Percentiles rank a stretch among this genome's conserved stretches.
Conservation (phyloP, 2,113 vertebrate genomes). For the Arizona elegans region DNA sequence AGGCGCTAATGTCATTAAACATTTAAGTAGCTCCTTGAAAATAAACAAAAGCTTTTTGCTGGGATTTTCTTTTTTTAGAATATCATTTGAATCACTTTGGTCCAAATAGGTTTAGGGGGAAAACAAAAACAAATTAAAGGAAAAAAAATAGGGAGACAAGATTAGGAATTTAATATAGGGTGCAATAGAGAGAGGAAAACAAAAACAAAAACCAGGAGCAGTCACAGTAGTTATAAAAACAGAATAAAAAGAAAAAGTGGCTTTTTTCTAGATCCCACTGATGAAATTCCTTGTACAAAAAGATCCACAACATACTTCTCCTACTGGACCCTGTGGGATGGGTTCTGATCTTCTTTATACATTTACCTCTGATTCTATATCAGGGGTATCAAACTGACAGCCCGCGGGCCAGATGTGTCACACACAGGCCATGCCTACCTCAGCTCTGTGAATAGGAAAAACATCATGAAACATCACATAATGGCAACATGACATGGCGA, state of each 20-base stretch:
- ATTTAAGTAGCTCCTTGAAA: conserved; percentile 72
- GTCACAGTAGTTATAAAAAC: not conserved
- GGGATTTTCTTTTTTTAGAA: conserved; percentile 43
- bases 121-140: not conserved
- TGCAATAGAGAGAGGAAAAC: not conserved
- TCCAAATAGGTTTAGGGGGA: not conserved
- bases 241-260: not conserved
- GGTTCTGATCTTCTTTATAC: not conserved
- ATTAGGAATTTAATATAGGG: conserved; percentile 34
- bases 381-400: too few species aligned
- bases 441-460: too few species aligned
- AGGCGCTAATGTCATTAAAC: conserved; percentile 80
- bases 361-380: not conserved
- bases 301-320: not conserved
- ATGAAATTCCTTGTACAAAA: not conserved
- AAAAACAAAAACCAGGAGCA: not conserved
- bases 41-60: conserved; percentile 61
- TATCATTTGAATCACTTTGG: conserved; percentile 46
- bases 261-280: not conserved
- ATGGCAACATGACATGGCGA: too few species aligned
- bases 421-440: too few species aligned
- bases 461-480: too few species aligned
- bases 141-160: conserved; percentile 35
- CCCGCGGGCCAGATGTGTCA: too few species aligned
- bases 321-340: not conserved